Percentiles rank a stretch among this genome's conserved stretches.
Evolutionary conservation across 23 tunicate genomes (phyloP).

Genomic region (Trididemnum miniatum): DNA sequence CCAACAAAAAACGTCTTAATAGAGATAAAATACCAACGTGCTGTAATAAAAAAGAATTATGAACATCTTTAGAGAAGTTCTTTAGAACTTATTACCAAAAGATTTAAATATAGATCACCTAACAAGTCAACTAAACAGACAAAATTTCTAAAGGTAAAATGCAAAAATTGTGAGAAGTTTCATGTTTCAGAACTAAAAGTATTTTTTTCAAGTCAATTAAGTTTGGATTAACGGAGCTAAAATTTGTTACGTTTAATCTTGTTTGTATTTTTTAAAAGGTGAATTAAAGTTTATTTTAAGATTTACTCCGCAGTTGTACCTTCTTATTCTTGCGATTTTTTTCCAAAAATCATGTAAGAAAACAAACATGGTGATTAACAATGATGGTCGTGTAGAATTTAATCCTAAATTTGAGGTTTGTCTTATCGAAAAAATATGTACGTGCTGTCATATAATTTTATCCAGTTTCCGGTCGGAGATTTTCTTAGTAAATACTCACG

Average conservation of each 20-base stretch:
- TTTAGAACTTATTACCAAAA: not conserved
- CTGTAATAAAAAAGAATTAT: no score
- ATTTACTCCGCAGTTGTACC: not conserved
- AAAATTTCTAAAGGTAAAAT: no score
- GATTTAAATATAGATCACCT: no score
- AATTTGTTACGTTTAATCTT: slow-evolving; percentile 4
- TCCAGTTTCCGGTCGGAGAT: not conserved
- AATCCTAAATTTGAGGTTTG: not conserved
- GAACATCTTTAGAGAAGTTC: no score
- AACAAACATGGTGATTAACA: slow-evolving; percentile 2
- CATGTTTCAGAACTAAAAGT: no score
- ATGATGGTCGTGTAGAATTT: not conserved
- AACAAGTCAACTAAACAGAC: no score
- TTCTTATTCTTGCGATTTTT: not conserved
- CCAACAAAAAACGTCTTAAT: not conserved
- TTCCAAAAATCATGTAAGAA: not conserved
- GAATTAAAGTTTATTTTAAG: not conserved
- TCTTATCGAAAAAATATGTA: not conserved
- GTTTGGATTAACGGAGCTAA: not conserved
- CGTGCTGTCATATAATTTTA: not conserved
- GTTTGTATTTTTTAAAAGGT: slow-evolving; percentile 3
- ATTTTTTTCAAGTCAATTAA: slow-evolving; percentile 7
- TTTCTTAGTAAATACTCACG: not conserved
- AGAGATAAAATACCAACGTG: not conserved
- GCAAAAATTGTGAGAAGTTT: no score